Percentiles rank a stretch among this genome's conserved stretches.
Evolutionary conservation across 2,113 vertebrate genomes (phyloP).

Genomic region (Larimichthys polyactis): DNA sequence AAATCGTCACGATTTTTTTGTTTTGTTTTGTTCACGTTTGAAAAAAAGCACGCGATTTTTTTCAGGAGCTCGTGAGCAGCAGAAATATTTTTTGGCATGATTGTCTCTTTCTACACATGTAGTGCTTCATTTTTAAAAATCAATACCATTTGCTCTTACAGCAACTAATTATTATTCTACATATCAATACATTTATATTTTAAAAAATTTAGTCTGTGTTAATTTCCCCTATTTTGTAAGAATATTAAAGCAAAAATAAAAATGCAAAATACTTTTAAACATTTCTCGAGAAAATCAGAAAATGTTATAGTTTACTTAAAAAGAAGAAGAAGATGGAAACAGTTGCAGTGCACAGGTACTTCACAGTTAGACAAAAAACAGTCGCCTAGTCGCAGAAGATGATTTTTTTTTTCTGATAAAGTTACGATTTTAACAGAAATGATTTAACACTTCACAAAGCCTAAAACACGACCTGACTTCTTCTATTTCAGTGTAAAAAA

Average conservation of each 20-base stretch:
- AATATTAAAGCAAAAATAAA: neutral
- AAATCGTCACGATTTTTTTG: conserved; percentile 13
- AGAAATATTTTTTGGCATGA: conserved; percentile 23
- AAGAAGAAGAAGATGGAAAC: neutral
- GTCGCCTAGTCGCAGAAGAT: conserved; percentile 16
- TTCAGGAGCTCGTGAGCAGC: neutral
- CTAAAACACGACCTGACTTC: neutral
- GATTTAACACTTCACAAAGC: neutral
- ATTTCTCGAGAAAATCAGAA: neutral
- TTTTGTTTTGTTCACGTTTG: neutral
- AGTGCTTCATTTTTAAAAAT: neutral
- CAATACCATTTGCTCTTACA: neutral
- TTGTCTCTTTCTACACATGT: neutral
- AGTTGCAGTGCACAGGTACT: conserved; percentile 6
- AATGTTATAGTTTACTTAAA: neutral
- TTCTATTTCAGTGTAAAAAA: neutral
- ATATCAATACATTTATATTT: neutral
- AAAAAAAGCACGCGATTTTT: conserved; percentile 11
- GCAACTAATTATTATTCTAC: conserved; percentile 5
- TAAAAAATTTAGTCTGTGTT: neutral
- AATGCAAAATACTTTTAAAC: neutral
- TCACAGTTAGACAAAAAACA: conserved; percentile 17
- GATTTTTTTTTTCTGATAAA: conserved; percentile 34
- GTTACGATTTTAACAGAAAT: conserved; percentile 16
- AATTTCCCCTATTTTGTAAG: neutral